Evolutionary conservation across 2,113 vertebrate species (phyloP), one percentile per base, ranked within the genome.

Genomic region (Tyrannus savana): DNA sequence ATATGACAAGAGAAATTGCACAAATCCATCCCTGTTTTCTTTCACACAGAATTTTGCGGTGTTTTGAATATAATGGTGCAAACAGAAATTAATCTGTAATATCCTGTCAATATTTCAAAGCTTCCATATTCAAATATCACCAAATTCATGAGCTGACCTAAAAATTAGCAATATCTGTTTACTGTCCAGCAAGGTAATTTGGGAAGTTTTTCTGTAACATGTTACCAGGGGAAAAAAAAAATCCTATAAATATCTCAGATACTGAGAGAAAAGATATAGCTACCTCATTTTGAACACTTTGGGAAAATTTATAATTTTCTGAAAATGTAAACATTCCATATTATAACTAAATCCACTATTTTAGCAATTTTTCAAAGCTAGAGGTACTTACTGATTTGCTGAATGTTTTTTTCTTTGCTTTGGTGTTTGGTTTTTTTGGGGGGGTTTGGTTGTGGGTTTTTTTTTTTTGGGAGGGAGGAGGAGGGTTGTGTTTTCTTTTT

Each of bases 181-280:
- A 37, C 28, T 37, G 56, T 74, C n/a, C 44, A 60, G 13, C 64
- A 39, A 84, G 18, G 89, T 69, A 49, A 67, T 19, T 83, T 42
- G 58, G 14, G 21, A 87, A 76, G 18, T 71, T 93, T 73, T 31
- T 79, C 28, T 67, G 7, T 2, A 49, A 59, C 7, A 27, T 17
- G 5, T 17, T 47, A 58, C 16, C 16, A 0, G 0, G 13, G 9
- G 0, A 3, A 41, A 69, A 46, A 79, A 37, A 79, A 37, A 39
- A 23, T 27, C 31, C 15, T 58, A 56, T 31, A 72, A 50, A 50
- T 28, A 49, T 3, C 2, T 42, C 67, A 81, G 80, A 44, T 53
- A 59, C 12, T 0, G 1, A 60, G 15, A 21, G 18, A 77, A 81
- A 72, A 71, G 16, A 33, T 30, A 4, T 14, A 47, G 46, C 6